phyloP scores from a whole-genome alignment of 2,113 vertebrate genomes.

The Triplophysa rosa region DNA sequence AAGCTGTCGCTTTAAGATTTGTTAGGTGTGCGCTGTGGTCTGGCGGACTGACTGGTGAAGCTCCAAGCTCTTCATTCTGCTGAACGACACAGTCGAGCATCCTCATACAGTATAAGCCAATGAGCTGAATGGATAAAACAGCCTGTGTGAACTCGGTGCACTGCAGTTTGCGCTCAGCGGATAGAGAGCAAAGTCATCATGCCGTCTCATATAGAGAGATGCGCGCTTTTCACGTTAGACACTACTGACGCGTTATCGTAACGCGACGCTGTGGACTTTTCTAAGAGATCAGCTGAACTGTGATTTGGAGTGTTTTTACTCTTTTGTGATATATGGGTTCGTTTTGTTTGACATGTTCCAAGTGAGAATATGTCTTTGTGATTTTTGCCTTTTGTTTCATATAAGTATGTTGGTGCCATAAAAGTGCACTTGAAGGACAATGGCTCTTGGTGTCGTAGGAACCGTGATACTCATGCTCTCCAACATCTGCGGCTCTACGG shows the following conservation, averaged over 20 bases:
- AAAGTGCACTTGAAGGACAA: neutral
- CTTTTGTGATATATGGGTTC: neutral
- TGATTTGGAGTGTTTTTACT: neutral
- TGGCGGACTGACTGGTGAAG: neutral
- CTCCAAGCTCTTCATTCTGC: conserved; percentile 2
- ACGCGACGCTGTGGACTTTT: neutral
- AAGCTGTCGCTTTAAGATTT: conserved; percentile 49
- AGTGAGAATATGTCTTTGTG: neutral
- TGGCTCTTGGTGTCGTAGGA: conserved; percentile 20
- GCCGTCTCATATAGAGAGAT: neutral
- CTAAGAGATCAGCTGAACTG: conserved; percentile 8
- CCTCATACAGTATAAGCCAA: neutral
- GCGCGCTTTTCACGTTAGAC: neutral
- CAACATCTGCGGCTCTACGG: conserved; percentile 29
- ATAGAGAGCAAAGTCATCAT: neutral
- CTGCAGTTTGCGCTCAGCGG: neutral
- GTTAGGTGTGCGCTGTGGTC: neutral
- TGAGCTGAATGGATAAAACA: conserved; percentile 16
- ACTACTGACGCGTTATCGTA: neutral
- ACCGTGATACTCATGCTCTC: conserved; percentile 28
- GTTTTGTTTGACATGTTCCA: neutral
- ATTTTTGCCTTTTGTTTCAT: neutral
- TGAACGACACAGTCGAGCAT: conserved; percentile 7
- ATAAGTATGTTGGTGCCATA: neutral
- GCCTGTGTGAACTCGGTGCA: neutral